These are phyloP conservation scores for Pseudotriccus pelzelni DNA, from an alignment of 2,797 vertebrate species.

Conservation along the genomic window DNA sequence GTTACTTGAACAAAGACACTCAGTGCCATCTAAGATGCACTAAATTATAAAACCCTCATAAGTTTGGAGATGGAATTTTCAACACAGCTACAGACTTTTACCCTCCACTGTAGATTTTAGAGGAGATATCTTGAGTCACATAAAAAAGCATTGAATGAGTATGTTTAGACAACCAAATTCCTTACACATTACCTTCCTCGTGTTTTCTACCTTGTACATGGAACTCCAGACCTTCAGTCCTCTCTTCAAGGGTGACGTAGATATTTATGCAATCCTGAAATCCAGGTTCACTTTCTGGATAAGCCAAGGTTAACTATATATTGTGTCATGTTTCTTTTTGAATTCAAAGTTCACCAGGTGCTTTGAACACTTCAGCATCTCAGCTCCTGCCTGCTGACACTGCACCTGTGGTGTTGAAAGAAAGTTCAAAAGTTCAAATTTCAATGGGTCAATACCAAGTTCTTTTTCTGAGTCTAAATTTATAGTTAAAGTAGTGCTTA, in stretches of 20 bases:
- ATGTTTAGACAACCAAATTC: background rate
- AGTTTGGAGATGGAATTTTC: background rate
- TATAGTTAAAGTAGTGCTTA: background rate
- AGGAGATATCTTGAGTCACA: background rate
- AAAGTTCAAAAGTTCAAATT: background rate
- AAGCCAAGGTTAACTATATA: background rate
- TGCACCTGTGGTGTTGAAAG: background rate
- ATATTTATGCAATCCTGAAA: background rate
- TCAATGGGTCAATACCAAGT: background rate
- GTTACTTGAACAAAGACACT: background rate
- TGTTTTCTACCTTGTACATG: background rate
- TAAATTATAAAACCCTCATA: background rate
- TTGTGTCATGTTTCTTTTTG: background rate
- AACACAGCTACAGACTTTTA: background rate
- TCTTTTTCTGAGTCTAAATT: background rate
- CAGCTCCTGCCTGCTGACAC: background rate
- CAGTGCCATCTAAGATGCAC: background rate
- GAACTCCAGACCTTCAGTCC: background rate
- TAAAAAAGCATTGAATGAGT: background rate
- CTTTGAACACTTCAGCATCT: background rate
- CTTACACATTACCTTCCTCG: background rate
- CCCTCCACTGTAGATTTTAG: background rate
- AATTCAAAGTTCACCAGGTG: background rate
- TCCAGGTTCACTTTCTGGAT: background rate
- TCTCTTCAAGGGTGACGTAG: rapidly evolving